A percentile compares a stretch with the other conserved stretches of the same genome.
Evolutionary conservation across 2,888 invertebrate species (phyloP).

Genomic region (Tetropium fuscum): DNA sequence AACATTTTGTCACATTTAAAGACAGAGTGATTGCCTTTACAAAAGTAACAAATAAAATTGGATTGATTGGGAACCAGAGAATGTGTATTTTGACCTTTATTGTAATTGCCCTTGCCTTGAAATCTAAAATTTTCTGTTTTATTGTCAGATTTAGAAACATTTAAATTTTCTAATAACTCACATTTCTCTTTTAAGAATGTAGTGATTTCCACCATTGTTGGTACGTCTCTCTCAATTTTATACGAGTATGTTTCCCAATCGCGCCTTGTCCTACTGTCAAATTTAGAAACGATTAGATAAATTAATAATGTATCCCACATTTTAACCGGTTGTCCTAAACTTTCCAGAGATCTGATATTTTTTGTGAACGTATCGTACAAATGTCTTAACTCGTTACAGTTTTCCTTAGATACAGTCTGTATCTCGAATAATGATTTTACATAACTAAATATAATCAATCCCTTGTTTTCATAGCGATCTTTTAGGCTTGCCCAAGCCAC

Average conservation of each 20-base stretch:
- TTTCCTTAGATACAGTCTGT: not conserved
- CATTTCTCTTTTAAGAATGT: not conserved
- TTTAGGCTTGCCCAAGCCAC: conserved; percentile 9
- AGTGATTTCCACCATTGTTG: conserved; percentile 11
- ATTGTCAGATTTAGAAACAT: not conserved
- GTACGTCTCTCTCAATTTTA: conserved; percentile 14
- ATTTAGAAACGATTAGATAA: conserved; percentile 29
- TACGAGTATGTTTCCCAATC: conserved; percentile 28
- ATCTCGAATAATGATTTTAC: conserved; percentile 14
- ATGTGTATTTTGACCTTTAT: conserved; percentile 9
- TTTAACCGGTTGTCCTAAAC: conserved; percentile 9
- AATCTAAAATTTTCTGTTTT: not conserved
- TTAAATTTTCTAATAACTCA: conserved; percentile 7
- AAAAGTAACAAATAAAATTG: conserved; percentile 21
- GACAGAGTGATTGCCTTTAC: conserved; percentile 25
- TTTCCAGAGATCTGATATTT: conserved; percentile 17
- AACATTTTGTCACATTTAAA: conserved; percentile 25
- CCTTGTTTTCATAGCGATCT: conserved; percentile 10
- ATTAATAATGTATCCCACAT: conserved; percentile 28
- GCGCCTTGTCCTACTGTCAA: conserved; percentile 23
- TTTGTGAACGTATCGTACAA: conserved; percentile 23
- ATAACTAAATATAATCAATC: conserved; percentile 15
- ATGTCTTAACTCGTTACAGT: not conserved
- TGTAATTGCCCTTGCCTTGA: not conserved
- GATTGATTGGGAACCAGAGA: not conserved